Conservation (phyloP, 1,140 invertebrate species). For the Panonychus citri region DNA sequence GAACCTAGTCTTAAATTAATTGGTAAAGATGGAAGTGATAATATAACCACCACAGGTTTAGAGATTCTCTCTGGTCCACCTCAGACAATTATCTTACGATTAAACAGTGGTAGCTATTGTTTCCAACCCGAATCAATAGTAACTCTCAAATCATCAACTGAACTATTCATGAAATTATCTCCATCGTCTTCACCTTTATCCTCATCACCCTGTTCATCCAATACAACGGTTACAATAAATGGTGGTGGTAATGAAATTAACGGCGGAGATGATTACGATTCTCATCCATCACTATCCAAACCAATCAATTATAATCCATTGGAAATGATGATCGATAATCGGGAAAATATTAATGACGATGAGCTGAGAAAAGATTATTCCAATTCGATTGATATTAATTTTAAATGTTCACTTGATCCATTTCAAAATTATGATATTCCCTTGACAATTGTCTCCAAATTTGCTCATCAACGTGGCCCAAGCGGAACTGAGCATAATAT, state of each 20-base stretch:
- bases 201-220: neutral
- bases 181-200: no score
- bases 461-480: conserved; percentile 39
- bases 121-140: conserved; percentile 16
- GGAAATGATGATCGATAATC: no score
- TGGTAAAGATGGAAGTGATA: neutral
- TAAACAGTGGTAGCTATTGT: conserved; percentile 26
- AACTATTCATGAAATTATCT: neutral
- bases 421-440: conserved; percentile 37
- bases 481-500: conserved; percentile 44
- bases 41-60: neutral
- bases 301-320: no score
- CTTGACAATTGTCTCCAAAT: conserved; percentile 40
- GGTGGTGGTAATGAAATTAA: neutral
- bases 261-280: neutral
- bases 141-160: conserved; percentile 10
- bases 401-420: conserved; percentile 28
- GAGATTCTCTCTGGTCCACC: conserved; percentile 31
- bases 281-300: conserved; percentile 19
- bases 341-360: neutral
- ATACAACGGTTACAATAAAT: neutral
- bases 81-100: conserved; percentile 24
- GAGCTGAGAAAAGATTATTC: neutral
- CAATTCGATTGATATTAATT: neutral
- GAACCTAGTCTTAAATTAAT: conserved; percentile 4